phyloP scores from a whole-genome alignment of 1,140 invertebrate genomes.

The Nymphalis io region DNA sequence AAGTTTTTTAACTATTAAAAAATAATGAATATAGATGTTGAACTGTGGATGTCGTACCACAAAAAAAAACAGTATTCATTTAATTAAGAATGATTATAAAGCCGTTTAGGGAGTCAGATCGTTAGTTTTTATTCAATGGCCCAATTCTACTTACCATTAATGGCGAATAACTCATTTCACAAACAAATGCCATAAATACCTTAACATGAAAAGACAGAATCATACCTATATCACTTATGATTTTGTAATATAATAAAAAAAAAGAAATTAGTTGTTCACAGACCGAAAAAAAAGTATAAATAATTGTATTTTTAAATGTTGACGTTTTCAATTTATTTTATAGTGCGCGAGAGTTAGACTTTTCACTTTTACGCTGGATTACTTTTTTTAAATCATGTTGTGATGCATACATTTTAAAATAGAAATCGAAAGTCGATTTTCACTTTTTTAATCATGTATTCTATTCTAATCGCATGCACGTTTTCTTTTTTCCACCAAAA shows the following conservation, averaged over 20 bases:
- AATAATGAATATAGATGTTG: slow-evolving; percentile 15
- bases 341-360: background rate
- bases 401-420: slow-evolving; percentile 25
- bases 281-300: no score
- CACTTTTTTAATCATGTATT: slow-evolving; percentile 32
- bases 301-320: no score
- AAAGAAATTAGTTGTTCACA: background rate
- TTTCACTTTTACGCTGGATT: slow-evolving; percentile 20
- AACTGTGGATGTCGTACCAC: slow-evolving; percentile 11
- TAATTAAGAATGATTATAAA: slow-evolving; percentile 21
- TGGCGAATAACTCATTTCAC: slow-evolving; percentile 12
- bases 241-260: background rate
- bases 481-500: slow-evolving; percentile 32
- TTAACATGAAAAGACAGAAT: background rate
- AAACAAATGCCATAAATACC: slow-evolving; percentile 17
- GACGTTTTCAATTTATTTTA: background rate
- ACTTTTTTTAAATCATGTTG: slow-evolving; percentile 15
- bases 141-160: slow-evolving; percentile 24
- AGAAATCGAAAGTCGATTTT: slow-evolving; percentile 31
- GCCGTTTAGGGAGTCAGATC: slow-evolving; percentile 5
- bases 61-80: slow-evolving; percentile 20
- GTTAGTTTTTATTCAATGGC: slow-evolving; percentile 14
- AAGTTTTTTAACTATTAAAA: background rate
- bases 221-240: background rate
- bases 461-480: slow-evolving; percentile 29